Percentiles rank a stretch among this genome's conserved stretches.
Conservation (phyloP, 2,797 vertebrate species). For the Phalanger gymnotis region DNA sequence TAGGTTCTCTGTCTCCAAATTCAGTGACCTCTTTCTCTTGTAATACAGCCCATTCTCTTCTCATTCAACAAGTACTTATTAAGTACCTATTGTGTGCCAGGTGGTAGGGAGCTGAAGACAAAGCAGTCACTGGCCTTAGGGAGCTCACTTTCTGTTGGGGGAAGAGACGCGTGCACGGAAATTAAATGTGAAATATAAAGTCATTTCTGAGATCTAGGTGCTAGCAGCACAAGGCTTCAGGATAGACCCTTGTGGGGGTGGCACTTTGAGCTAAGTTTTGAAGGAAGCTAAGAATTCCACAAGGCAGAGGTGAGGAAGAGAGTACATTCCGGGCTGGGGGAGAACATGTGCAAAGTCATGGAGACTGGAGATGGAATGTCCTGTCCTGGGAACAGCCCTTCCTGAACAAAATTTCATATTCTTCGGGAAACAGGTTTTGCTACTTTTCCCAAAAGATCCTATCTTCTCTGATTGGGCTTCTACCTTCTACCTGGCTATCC, state of each 20-base stretch:
- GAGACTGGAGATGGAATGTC: not conserved
- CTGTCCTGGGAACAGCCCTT: not conserved
- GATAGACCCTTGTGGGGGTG: not conserved
- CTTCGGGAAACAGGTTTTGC: not conserved
- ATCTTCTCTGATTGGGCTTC: not conserved
- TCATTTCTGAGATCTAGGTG: not conserved
- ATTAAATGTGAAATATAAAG: not conserved
- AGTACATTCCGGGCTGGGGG: not conserved
- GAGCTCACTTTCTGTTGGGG: not conserved
- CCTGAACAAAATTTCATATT: not conserved
- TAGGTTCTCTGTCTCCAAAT: not conserved
- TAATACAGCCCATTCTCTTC: not conserved
- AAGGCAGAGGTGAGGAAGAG: not conserved
- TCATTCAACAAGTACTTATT: not conserved
- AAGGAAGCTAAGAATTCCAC: not conserved
- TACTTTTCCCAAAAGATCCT: not conserved
- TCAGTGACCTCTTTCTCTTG: not conserved
- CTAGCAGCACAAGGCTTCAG: not conserved
- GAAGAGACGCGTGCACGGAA: not conserved
- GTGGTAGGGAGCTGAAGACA: not conserved
- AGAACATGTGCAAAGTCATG: not conserved
- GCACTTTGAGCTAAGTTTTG: not conserved
- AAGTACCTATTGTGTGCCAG: not conserved
- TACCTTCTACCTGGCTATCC: not conserved
- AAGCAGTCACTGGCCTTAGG: not conserved